phyloP scores from a whole-genome alignment of 1,140 invertebrate genomes.

The Microplitis demolitor region DNA sequence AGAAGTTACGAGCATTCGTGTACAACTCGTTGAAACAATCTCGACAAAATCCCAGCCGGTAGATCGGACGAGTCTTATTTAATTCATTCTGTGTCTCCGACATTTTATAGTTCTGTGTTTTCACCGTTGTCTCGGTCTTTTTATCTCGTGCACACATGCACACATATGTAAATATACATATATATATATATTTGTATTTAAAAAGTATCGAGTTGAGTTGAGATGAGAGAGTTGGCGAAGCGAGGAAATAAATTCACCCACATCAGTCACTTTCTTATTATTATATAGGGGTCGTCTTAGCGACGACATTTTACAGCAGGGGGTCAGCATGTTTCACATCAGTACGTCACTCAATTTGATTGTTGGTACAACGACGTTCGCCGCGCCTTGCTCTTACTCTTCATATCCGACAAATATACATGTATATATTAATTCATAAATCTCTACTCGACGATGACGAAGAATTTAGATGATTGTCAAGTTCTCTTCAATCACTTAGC shows the following conservation, averaged over 20 bases:
- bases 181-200: background rate
- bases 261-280: background rate
- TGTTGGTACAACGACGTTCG: background rate
- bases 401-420: no score
- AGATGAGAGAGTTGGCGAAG: background rate
- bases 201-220: conserved; percentile 1
- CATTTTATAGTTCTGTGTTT: background rate
- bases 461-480: background rate
- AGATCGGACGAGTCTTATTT: background rate
- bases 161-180: no score
- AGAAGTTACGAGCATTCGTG: background rate
- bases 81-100: background rate
- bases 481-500: background rate
- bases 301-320: conserved; percentile 19
- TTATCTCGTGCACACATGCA: background rate
- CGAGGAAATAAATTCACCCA: background rate
- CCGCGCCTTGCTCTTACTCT: background rate
- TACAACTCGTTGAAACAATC: background rate
- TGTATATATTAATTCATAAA: background rate
- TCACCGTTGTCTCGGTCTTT: background rate
- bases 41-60: background rate
- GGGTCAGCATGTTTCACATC: conserved; percentile 18
- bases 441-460: background rate
- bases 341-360: conserved; percentile 14
- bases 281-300: background rate